These are phyloP conservation scores for Lordiphosa fenestrarum DNA, from an alignment of 2,888 invertebrate species.

Conservation along the genomic window DNA sequence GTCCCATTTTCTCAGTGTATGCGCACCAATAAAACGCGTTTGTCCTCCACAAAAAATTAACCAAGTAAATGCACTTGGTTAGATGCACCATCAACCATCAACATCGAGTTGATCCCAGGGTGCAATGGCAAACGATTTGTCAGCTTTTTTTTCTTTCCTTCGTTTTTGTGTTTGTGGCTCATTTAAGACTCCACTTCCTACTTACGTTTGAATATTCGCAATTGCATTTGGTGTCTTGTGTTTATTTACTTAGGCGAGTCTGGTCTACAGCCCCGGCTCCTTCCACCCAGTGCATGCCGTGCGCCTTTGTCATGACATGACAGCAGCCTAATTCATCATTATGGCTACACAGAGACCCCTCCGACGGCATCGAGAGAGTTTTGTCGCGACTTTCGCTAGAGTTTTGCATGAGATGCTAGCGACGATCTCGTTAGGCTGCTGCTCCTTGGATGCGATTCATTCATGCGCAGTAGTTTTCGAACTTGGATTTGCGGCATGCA, in stretches of 20 bases:
- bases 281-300: slow-evolving; percentile 67
- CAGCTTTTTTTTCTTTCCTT: slow-evolving; percentile 41
- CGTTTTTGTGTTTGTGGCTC: slow-evolving; percentile 40
- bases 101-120: neutral
- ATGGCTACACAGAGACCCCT: slow-evolving; percentile 55
- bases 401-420: slow-evolving; percentile 50
- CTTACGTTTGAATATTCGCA: slow-evolving; percentile 68
- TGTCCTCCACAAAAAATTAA: too few species aligned
- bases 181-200: slow-evolving; percentile 69
- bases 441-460: slow-evolving; percentile 55
- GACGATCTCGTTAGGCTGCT: slow-evolving; percentile 61
- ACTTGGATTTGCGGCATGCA: slow-evolving; percentile 61
- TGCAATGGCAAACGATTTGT: slow-evolving; percentile 63
- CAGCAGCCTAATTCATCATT: slow-evolving; percentile 78
- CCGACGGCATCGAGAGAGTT: slow-evolving; percentile 50
- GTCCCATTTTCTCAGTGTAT: too few species aligned
- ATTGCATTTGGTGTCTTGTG: slow-evolving; percentile 60
- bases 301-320: slow-evolving; percentile 77
- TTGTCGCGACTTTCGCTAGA: slow-evolving; percentile 75
- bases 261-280: slow-evolving; percentile 3
- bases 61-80: too few species aligned
- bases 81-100: too few species aligned
- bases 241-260: slow-evolving; percentile 58
- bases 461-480: slow-evolving; percentile 64
- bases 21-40: too few species aligned